phyloP scores from a whole-genome alignment of 1,140 invertebrate species.

The Periplaneta americana region DNA sequence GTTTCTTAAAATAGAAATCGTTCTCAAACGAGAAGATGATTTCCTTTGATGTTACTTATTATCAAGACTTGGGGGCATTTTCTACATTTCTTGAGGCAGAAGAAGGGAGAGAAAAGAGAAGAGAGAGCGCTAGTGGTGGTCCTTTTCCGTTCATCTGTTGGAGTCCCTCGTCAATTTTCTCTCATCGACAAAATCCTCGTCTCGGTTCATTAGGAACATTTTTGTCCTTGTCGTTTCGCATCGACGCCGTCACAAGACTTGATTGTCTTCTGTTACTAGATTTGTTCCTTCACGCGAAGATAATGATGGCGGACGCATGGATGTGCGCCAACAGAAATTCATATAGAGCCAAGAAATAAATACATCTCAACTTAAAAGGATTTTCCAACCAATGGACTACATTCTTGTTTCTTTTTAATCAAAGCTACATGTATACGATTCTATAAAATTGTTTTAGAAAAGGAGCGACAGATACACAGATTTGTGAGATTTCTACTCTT shows the following conservation, averaged over 20 bases:
- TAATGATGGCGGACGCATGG: background rate
- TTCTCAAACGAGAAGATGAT: background rate
- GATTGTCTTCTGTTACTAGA: background rate
- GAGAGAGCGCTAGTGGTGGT: background rate
- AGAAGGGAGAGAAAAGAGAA: background rate
- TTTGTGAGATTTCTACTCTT: background rate
- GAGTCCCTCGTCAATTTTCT: background rate
- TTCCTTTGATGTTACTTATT: background rate
- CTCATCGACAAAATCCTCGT: background rate
- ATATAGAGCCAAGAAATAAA: background rate
- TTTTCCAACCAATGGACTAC: background rate
- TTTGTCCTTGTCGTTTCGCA: background rate
- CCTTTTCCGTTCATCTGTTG: background rate
- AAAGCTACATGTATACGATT: background rate
- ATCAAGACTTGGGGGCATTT: background rate
- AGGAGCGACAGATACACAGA: background rate
- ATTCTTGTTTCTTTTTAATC: background rate
- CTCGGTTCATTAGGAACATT: background rate
- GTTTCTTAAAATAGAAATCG: background rate
- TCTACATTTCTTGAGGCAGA: background rate
- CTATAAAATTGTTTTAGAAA: background rate
- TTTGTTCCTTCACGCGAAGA: background rate
- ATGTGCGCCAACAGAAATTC: background rate
- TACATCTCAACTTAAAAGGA: background rate
- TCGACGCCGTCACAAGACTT: background rate